These are phyloP conservation scores for Apodemia mormo DNA, from an alignment of 2,888 invertebrate genomes.

Conservation along the genomic window DNA sequence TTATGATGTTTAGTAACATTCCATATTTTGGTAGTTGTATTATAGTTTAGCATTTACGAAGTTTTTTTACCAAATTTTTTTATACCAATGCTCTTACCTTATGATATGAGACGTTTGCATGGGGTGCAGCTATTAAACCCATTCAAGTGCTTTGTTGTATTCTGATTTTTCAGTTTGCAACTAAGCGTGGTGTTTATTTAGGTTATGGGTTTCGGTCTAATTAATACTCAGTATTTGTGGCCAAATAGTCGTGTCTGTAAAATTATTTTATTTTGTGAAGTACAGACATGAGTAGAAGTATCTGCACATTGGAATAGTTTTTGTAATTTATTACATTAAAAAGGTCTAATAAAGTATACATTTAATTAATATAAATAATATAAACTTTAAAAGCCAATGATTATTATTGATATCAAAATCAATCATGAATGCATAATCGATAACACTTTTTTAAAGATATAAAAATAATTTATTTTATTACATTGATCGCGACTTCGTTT, in stretches of 20 bases:
- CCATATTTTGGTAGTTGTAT: constrained; percentile 68
- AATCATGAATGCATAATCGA: too few relatives aligned
- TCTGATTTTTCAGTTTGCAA: constrained; percentile 7
- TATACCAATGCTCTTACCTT: constrained; percentile 77
- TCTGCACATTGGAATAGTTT: constrained; percentile 17
- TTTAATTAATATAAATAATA: too few relatives aligned
- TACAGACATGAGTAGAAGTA: constrained; percentile 23
- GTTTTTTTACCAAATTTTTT: constrained; percentile 76
- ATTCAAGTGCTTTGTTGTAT: constrained; percentile 1
- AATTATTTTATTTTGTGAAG: constrained; percentile 23
- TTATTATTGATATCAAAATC: too few relatives aligned
- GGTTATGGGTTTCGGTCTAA: constrained; percentile 35
- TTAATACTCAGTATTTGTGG: constrained; percentile 49
- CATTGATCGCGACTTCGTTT: too few relatives aligned
- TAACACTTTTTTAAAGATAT: too few relatives aligned
- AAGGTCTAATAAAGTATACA: too few relatives aligned
- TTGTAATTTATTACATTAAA: constrained; percentile 12
- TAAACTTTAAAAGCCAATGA: too few relatives aligned
- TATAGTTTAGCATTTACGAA: constrained; percentile 66
- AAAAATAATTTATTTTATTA: too few relatives aligned
- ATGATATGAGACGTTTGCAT: constrained; percentile 50
- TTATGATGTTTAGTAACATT: constrained; percentile 57
- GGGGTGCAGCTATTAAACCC: constrained; percentile 45
- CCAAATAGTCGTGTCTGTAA: constrained; percentile 41
- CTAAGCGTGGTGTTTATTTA: constrained; percentile 26